A percentile compares a stretch with the other conserved stretches of the same genome.
Evolutionary conservation across 2,888 invertebrate genomes (phyloP).

Genomic region (Mermis nigrescens): DNA sequence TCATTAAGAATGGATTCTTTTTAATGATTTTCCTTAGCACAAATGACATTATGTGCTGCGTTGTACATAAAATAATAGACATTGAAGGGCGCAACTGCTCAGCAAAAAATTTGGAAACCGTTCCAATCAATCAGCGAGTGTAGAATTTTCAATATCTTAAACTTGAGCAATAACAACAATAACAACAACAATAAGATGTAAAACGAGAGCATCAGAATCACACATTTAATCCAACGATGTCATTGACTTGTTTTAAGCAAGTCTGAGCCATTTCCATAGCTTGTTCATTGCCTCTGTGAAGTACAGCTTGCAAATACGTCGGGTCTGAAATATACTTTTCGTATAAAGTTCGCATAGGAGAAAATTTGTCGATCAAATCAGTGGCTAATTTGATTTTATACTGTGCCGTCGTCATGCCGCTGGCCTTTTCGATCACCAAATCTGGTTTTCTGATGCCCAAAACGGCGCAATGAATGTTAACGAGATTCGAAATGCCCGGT

Average conservation of each 20-base stretch:
- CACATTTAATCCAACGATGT: not conserved
- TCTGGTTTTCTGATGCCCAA: slow-evolving; percentile 40
- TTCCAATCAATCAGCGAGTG: too few relatives aligned
- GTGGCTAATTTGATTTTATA: slow-evolving; percentile 56
- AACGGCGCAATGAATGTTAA: slow-evolving; percentile 58
- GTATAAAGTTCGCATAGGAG: slow-evolving; percentile 49
- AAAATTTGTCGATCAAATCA: slow-evolving; percentile 47
- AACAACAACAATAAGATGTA: too few relatives aligned
- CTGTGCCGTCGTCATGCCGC: slow-evolving; percentile 55
- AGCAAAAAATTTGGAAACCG: too few relatives aligned
- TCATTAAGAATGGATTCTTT: too few relatives aligned
- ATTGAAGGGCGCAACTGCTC: too few relatives aligned
- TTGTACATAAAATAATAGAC: too few relatives aligned
- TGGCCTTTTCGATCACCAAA: slow-evolving; percentile 45
- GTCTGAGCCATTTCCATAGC: not conserved
- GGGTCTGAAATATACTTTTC: slow-evolving; percentile 43
- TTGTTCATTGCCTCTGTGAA: slow-evolving; percentile 29
- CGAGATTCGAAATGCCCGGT: slow-evolving; percentile 72
- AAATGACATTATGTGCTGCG: too few relatives aligned
- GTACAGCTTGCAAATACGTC: slow-evolving; percentile 44
- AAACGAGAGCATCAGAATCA: too few relatives aligned
- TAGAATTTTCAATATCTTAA: too few relatives aligned
- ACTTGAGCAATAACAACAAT: too few relatives aligned
- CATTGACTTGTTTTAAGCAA: not conserved
- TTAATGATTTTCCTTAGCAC: too few relatives aligned